Base-by-base conservation (phyloP, 2,888 invertebrate genomes). In the Polylopha cassiicola region DNA sequence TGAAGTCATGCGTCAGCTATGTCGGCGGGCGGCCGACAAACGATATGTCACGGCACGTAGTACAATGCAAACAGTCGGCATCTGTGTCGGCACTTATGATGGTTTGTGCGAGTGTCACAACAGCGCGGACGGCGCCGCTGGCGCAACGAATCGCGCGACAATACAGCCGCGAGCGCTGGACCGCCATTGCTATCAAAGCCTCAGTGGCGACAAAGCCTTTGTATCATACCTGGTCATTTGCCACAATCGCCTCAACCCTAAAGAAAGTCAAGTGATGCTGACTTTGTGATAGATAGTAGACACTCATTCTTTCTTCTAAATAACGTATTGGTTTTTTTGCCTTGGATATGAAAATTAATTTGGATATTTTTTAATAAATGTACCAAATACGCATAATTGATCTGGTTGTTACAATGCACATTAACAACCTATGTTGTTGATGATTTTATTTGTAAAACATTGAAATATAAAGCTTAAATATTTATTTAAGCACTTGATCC, bases 21-120 rank as follows among this genome's bases (percentile, higher is more conserved):
- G 62, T 59, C 68, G 67, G 70, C 73, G 68, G 62, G 46, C 41
- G 45, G 48, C 57, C 65, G 56, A 70, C 80, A 79, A 73, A 75
- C 78, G 76, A 78, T 79, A 80, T 79, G 80, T 80, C 72, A 73
- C 70, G 73, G 78, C 77, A 78, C 82, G 79, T 77, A 75, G 72
- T 65, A 80, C 80, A 84, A 82, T 74, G 69, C 84, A 84, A 84
- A 84, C 80, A 84, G 74, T 68, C 80, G 80, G 80, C 71, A 62
- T 69, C 65, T 77, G 57, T 78, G 82, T 72, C 79, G 82, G 80
- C 72, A 57, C 65, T 60, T 67, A 60, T 77, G 77, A 55, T 51
- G 69, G 61, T 51, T 53, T 66, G 62, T 66, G 64, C 55, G 48
- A 61, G 61, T 76, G 78, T 80, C 76, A 78, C 73, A 79, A 77